Percentiles rank a stretch among this genome's conserved stretches.
Conservation (phyloP, 1,140 invertebrate genomes). For the Drosophila melanica region DNA sequence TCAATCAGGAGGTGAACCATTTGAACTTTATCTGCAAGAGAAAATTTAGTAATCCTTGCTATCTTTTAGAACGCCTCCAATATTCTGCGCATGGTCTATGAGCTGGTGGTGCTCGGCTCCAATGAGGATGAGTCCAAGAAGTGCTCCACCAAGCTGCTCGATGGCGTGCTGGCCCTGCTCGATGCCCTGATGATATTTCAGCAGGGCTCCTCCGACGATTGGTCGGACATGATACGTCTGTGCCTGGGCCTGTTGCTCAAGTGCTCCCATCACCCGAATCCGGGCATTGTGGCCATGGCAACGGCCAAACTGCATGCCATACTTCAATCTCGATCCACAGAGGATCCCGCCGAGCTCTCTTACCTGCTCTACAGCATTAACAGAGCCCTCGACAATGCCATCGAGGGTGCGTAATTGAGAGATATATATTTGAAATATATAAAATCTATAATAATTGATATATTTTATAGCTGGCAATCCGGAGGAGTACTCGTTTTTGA, state of each 20-base stretch:
- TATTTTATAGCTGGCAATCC: slow-evolving; percentile 84
- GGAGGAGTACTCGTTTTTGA: slow-evolving; percentile 87
- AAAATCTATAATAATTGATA: background rate
- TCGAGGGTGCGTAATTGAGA: slow-evolving; percentile 74
- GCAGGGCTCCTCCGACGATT: slow-evolving; percentile 85
- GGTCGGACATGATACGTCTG: slow-evolving; percentile 86
- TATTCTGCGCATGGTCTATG: slow-evolving; percentile 86
- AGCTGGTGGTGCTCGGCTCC: slow-evolving; percentile 86
- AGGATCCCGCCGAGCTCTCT: slow-evolving; percentile 85
- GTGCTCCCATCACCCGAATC: slow-evolving; percentile 85
- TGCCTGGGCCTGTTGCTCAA: slow-evolving; percentile 85
- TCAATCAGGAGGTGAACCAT: slow-evolving; percentile 80
- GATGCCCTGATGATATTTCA: slow-evolving; percentile 86
- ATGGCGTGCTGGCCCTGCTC: slow-evolving; percentile 85
- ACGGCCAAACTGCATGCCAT: slow-evolving; percentile 87
- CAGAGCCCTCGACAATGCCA: slow-evolving; percentile 82
- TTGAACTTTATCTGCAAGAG: background rate
- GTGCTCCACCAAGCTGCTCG: slow-evolving; percentile 85
- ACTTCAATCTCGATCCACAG: slow-evolving; percentile 85
- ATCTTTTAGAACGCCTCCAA: slow-evolving; percentile 85
- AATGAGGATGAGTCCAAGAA: slow-evolving; percentile 85
- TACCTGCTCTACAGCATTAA: slow-evolving; percentile 85
- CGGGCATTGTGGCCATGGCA: slow-evolving; percentile 86
- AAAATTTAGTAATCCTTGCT: background rate
- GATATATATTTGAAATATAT: background rate